These are phyloP conservation scores for Nyctereutes procyonoides DNA, from an alignment of 2,113 vertebrate genomes.

Conservation along the genomic window DNA sequence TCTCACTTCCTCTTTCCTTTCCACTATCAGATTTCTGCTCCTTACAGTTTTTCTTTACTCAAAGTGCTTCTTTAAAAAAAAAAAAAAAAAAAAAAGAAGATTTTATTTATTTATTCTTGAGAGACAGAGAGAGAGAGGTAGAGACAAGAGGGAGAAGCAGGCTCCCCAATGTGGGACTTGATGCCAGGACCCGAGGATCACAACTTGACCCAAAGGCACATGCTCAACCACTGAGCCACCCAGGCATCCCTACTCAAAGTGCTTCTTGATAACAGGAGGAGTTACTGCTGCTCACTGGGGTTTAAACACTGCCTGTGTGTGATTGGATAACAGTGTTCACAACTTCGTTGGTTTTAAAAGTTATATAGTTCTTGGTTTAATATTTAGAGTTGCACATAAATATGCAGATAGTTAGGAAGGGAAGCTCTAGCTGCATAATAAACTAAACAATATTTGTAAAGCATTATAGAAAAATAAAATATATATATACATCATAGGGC, in stretches of 20 bases:
- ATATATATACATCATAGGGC: background rate
- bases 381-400: background rate
- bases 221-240: too few relatives aligned
- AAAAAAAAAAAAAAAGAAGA: too few relatives aligned
- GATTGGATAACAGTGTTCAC: background rate
- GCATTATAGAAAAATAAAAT: background rate
- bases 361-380: background rate
- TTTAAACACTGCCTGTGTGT: background rate
- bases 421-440: background rate
- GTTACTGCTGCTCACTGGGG: background rate
- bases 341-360: background rate
- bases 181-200: too few relatives aligned
- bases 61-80: constrained; percentile 13
- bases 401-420: background rate
- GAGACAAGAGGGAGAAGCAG: too few relatives aligned
- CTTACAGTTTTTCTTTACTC: constrained; percentile 36
- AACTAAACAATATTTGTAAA: background rate
- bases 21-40: constrained; percentile 58
- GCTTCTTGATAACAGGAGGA: constrained; percentile 51
- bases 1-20: constrained; percentile 77
- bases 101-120: too few relatives aligned
- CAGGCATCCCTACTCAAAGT: background rate
- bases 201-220: too few relatives aligned
- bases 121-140: too few relatives aligned
- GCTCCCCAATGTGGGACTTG: too few relatives aligned